Conservation (phyloP, 1,140 invertebrate species). For the Potamilus streckersoni region DNA sequence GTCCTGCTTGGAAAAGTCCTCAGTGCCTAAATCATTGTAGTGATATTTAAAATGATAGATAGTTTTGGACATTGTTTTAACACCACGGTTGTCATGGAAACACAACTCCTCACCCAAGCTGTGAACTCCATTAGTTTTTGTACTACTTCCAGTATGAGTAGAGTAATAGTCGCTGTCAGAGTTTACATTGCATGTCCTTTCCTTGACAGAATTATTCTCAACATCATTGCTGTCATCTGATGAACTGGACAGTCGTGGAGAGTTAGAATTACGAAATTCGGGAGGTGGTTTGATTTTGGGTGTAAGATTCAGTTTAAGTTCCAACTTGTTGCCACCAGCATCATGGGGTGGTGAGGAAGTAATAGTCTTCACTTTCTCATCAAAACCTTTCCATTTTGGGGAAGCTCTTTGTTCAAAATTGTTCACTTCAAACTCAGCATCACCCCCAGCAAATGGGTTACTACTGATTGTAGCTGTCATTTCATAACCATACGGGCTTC, state of each 20-base stretch:
- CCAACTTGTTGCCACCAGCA: background rate
- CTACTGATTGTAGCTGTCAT: slow-evolving; percentile 31
- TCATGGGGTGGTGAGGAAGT: background rate
- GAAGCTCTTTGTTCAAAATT: background rate
- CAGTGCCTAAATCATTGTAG: slow-evolving; percentile 24
- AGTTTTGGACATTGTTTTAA: background rate
- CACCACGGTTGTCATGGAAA: slow-evolving; percentile 3
- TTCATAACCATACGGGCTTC: slow-evolving; percentile 21
- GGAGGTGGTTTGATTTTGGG: slow-evolving; percentile 25
- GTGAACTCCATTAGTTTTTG: slow-evolving; percentile 2
- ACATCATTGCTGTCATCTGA: slow-evolving; percentile 26
- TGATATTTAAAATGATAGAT: slow-evolving; percentile 27
- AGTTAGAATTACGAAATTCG: slow-evolving; percentile 25
- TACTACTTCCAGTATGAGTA: slow-evolving; percentile 26
- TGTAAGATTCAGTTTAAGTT: background rate
- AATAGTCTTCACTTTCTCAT: slow-evolving; percentile 1
- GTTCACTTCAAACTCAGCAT: slow-evolving; percentile 18
- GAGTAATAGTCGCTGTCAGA: slow-evolving; percentile 33
- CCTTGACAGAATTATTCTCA: slow-evolving; percentile 26
- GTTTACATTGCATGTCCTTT: slow-evolving; percentile 28
- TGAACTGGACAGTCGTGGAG: slow-evolving; percentile 18
- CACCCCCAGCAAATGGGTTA: slow-evolving; percentile 29
- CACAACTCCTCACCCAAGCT: background rate
- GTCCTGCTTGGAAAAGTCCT: slow-evolving; percentile 11
- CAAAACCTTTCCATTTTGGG: slow-evolving; percentile 7